Conservation (phyloP, 2,797 vertebrate species). For the Megalops cyprinoides region DNA sequence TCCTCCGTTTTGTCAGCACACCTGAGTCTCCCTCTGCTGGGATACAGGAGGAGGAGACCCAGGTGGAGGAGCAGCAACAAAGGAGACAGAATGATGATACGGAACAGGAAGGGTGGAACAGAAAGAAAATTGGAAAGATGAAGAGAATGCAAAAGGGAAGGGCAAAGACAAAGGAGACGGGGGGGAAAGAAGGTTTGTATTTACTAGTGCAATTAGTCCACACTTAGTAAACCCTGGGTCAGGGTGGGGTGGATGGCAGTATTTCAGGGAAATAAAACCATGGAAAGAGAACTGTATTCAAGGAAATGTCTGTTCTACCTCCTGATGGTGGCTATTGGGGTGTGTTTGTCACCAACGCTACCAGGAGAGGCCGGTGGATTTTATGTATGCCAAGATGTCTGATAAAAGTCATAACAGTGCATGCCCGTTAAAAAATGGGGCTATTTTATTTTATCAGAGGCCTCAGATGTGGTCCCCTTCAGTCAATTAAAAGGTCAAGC, state of each 20-base stretch:
- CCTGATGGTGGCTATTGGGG: not conserved
- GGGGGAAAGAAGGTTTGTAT: slow-evolving; percentile 53
- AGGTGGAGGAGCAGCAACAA: no score
- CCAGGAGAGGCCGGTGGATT: not conserved
- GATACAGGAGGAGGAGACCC: not conserved
- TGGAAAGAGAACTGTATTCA: no score
- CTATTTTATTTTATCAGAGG: not conserved
- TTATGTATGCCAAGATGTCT: not conserved
- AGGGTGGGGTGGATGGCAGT: not conserved
- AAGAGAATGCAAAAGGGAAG: slow-evolving; percentile 41
- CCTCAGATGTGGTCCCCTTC: not conserved
- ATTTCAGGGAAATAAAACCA: not conserved
- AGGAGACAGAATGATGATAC: no score
- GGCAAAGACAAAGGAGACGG: slow-evolving; percentile 40
- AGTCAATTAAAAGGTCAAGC: no score
- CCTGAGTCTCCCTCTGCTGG: not conserved
- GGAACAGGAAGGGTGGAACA: slow-evolving; percentile 37
- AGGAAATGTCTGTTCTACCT: no score
- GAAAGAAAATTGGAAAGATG: slow-evolving; percentile 43
- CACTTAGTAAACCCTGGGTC: no score
- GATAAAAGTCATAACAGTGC: not conserved
- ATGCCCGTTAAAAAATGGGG: not conserved
- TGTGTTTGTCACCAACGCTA: not conserved
- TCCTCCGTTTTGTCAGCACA: not conserved
- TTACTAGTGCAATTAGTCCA: not conserved